These are phyloP conservation scores for Dermatemys mawii DNA, from an alignment of 2,113 vertebrate genomes.

Conservation along the genomic window DNA sequence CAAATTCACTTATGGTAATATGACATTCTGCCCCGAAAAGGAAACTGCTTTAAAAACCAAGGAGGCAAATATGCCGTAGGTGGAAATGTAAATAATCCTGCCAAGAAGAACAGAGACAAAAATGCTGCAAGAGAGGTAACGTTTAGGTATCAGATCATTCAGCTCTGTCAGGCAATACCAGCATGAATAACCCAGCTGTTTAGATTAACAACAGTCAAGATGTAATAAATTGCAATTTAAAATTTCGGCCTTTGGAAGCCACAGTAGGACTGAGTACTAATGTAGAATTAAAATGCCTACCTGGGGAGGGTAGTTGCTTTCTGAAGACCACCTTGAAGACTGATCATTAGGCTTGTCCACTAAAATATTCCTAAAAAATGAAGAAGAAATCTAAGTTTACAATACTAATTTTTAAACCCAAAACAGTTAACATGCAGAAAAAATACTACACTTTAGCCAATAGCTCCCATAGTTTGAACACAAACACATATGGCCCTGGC, in stretches of 20 bases:
- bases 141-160: neutral
- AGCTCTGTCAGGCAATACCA: neutral
- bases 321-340: constrained; percentile 98
- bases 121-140: neutral
- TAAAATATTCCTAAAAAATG: constrained; percentile 92
- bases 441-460: neutral
- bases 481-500: neutral
- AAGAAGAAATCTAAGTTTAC: constrained; percentile 7
- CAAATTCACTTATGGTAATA: neutral
- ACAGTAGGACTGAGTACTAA: rapidly evolving
- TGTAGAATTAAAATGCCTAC: constrained; percentile 73
- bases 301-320: constrained; percentile 99
- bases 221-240: neutral
- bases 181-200: neutral
- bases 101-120: neutral
- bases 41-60: neutral
- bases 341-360: constrained; percentile 98
- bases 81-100: neutral
- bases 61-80: neutral
- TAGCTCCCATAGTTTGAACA: neutral
- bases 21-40: neutral
- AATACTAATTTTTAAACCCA: neutral
- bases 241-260: neutral
- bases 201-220: neutral
- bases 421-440: rapidly evolving